Conservation (phyloP, 2,797 vertebrate genomes). For the Aplochiton taeniatus region DNA sequence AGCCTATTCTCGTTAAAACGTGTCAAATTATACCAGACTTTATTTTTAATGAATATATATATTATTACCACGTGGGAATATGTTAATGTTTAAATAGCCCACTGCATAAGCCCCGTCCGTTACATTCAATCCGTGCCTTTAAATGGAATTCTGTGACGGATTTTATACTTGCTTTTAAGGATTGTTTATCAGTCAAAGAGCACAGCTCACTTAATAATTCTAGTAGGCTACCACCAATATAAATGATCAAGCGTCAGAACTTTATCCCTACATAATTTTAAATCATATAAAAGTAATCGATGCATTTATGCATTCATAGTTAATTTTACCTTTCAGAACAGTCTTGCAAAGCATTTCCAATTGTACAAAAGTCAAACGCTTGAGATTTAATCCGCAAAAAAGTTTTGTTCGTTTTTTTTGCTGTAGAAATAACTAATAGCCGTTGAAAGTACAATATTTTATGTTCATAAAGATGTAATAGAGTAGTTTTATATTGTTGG, state of each 20-base stretch:
- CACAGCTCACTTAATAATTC: slow-evolving; percentile 39
- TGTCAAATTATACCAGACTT: no score
- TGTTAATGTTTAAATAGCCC: neutral
- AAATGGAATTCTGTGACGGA: slow-evolving; percentile 62
- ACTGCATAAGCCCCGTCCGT: slow-evolving; percentile 35
- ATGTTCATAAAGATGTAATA: neutral
- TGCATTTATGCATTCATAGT: no score
- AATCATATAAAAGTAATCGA: no score
- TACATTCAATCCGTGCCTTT: slow-evolving; percentile 47
- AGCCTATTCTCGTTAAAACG: no score
- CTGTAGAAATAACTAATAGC: neutral
- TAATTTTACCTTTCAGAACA: no score
- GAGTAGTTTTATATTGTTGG: neutral
- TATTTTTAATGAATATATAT: neutral
- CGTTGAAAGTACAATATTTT: neutral
- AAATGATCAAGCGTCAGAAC: slow-evolving; percentile 16
- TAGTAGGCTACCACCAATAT: slow-evolving; percentile 10
- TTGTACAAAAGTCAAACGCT: no score
- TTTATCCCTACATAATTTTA: neutral
- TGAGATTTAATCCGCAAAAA: no score
- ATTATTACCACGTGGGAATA: neutral
- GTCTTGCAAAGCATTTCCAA: no score
- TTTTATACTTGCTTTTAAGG: slow-evolving; percentile 69
- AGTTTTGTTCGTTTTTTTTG: no score
- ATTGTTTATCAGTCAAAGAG: slow-evolving; percentile 47